Conservation (phyloP, 2,797 vertebrate species). For the Gephyroberyx darwinii region DNA sequence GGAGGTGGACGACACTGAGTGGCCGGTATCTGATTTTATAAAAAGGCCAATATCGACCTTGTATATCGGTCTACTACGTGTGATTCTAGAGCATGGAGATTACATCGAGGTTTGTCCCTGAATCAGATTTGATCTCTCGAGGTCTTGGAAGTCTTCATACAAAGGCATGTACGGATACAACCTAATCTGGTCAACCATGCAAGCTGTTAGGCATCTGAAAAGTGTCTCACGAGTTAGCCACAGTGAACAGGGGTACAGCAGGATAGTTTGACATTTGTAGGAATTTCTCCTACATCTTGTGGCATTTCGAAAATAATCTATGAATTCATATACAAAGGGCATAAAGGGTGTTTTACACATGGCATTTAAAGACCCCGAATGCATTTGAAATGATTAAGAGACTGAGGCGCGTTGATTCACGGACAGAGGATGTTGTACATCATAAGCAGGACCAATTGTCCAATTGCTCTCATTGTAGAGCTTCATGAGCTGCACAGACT, state of each 20-base stretch:
- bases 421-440: background rate
- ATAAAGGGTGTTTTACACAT: constrained; percentile 10
- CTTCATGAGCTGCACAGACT: constrained; percentile 52
- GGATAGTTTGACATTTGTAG: background rate
- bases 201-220: background rate
- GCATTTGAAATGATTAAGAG: constrained; percentile 12
- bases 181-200: constrained; percentile 3
- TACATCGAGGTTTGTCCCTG: too few species aligned
- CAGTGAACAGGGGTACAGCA: constrained; percentile 7
- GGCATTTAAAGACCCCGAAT: constrained; percentile 21
- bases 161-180: constrained; percentile 5
- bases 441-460: background rate
- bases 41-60: too few species aligned
- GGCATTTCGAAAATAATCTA: constrained; percentile 25
- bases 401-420: background rate
- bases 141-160: background rate
- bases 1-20: too few species aligned
- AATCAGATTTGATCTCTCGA: background rate
- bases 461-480: constrained; percentile 46
- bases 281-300: constrained; percentile 12
- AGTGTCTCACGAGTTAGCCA: background rate
- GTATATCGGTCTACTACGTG: too few species aligned
- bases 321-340: background rate
- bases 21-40: too few species aligned
- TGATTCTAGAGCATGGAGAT: too few species aligned